A percentile compares a stretch with the other conserved stretches of the same genome.
Evolutionary conservation across 2,888 invertebrate species (phyloP).

Genomic region (Chalcis sispes): DNA sequence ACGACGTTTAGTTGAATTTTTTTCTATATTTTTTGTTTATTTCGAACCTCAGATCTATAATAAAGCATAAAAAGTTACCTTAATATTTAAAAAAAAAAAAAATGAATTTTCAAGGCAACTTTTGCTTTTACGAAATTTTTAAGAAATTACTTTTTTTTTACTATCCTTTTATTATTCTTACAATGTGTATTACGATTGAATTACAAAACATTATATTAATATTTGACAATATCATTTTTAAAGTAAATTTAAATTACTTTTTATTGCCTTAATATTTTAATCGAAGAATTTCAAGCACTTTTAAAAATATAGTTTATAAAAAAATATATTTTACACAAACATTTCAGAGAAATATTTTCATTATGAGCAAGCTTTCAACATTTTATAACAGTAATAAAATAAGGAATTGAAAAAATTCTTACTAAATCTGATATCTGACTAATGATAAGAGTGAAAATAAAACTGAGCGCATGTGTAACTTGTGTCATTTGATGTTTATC

Average conservation of each 20-base stretch:
- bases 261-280: not conserved
- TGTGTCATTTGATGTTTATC: conserved; percentile 31
- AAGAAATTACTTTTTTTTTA: not conserved
- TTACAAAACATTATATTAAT: not conserved
- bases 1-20: not conserved
- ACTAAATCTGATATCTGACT: conserved; percentile 17
- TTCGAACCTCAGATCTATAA: not conserved
- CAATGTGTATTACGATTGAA: not conserved
- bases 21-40: not conserved
- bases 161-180: not conserved
- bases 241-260: not conserved
- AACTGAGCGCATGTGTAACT: conserved; percentile 25
- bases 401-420: conserved; percentile 18
- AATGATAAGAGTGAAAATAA: conserved; percentile 12
- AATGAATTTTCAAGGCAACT: not conserved
- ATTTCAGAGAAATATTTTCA: conserved; percentile 38
- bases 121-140: conserved; percentile 11
- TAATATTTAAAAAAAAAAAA: not conserved
- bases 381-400: conserved; percentile 32
- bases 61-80: not conserved
- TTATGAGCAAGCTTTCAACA: conserved; percentile 10
- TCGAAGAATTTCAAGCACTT: no score
- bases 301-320: not conserved
- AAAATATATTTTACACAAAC: not conserved
- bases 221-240: no score